Percentiles rank a stretch among this genome's conserved stretches.
These are phyloP conservation scores for Magallana nippona DNA, from an alignment of 2,888 invertebrate species.

Conservation along the genomic window DNA sequence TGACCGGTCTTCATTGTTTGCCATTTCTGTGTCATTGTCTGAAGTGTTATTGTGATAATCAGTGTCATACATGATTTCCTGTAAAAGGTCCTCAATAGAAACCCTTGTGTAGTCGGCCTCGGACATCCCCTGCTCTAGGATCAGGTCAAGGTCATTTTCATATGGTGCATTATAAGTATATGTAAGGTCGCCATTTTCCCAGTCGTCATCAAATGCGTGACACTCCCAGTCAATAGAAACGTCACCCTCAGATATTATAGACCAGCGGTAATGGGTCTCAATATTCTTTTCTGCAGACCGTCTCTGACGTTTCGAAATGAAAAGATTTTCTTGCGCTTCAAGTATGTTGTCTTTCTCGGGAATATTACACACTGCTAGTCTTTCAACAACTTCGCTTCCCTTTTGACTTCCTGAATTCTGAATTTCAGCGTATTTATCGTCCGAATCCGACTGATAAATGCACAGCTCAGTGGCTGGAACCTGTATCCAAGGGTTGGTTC, in stretches of 20 bases:
- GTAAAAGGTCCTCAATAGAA: slow-evolving; percentile 60
- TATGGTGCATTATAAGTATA: slow-evolving; percentile 60
- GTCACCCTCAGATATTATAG: slow-evolving; percentile 53
- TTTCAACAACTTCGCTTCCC: slow-evolving; percentile 25
- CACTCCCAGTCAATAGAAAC: slow-evolving; percentile 45
- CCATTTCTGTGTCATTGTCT: background rate
- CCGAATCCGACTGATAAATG: background rate
- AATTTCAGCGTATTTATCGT: background rate
- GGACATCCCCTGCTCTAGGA: slow-evolving; percentile 61
- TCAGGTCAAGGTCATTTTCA: slow-evolving; percentile 63
- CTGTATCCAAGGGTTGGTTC: slow-evolving; percentile 75
- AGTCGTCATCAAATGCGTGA: slow-evolving; percentile 38
- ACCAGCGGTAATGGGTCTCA: slow-evolving; percentile 46
- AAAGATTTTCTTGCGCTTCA: slow-evolving; percentile 6
- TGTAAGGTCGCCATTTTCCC: slow-evolving; percentile 9
- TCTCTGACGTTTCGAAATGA: background rate
- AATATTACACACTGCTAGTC: background rate
- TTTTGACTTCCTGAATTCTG: background rate
- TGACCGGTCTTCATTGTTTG: background rate
- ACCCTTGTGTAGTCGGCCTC: slow-evolving; percentile 54
- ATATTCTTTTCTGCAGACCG: background rate
- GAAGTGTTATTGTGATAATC: slow-evolving; percentile 5
- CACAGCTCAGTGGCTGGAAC: slow-evolving; percentile 60
- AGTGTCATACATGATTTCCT: slow-evolving; percentile 51
- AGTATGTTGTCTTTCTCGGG: background rate